phyloP scores from a whole-genome alignment of 2,113 vertebrate species.

The Ovibos moschatus region DNA sequence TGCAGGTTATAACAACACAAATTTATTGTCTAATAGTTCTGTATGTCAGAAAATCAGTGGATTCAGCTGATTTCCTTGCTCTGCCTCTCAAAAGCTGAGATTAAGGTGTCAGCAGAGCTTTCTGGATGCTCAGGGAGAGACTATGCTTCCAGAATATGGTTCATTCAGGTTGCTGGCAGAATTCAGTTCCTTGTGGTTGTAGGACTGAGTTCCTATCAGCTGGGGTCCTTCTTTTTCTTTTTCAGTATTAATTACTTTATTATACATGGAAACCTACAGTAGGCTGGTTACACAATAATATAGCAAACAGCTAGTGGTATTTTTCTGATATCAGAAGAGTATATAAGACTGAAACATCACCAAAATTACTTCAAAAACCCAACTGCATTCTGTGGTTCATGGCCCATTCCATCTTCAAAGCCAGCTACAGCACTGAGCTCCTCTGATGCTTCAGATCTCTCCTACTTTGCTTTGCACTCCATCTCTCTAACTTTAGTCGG shows the following conservation, averaged over 20 bases:
- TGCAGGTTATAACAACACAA: background rate
- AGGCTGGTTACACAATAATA: slow-evolving; percentile 86
- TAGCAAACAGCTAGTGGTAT: slow-evolving; percentile 85
- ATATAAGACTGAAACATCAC: slow-evolving; percentile 84
- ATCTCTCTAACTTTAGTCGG: background rate
- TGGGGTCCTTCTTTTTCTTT: background rate
- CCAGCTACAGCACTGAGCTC: background rate
- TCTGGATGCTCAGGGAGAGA: background rate
- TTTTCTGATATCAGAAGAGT: slow-evolving; percentile 83
- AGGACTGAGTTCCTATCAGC: background rate
- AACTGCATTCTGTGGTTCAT: background rate
- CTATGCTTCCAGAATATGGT: background rate
- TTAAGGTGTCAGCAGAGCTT: background rate
- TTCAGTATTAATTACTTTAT: slow-evolving; percentile 73
- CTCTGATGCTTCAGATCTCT: background rate
- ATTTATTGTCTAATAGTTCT: background rate
- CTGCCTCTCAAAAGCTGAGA: background rate
- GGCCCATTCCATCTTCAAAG: background rate
- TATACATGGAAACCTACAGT: slow-evolving; percentile 84
- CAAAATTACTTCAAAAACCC: slow-evolving; percentile 74
- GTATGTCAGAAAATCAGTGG: background rate
- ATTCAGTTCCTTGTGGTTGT: background rate
- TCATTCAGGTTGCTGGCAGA: background rate
- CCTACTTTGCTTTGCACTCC: background rate
- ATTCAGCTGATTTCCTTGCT: background rate